Evolutionary conservation across 1,140 invertebrate genomes (phyloP).

Genomic region (Diachasma alloeum): DNA sequence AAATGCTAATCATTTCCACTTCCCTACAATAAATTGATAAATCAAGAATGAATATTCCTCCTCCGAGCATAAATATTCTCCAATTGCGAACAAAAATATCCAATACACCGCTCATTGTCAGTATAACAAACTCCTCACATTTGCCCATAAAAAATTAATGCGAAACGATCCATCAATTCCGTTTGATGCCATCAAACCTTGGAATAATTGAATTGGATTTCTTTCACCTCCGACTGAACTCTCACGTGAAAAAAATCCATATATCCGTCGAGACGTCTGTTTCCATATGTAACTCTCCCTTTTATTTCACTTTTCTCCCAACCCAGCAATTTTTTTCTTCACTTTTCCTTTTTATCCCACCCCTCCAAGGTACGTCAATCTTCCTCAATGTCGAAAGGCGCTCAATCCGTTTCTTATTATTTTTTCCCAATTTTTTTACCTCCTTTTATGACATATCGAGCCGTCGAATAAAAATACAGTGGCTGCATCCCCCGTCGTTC

Average conservation of each 20-base stretch:
- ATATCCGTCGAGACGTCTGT: neutral
- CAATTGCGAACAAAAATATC: too few relatives aligned
- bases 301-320: neutral
- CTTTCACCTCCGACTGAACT: neutral
- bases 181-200: too few relatives aligned
- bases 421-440: neutral
- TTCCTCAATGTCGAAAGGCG: constrained; percentile 2
- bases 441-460: constrained; percentile 29
- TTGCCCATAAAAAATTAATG: too few relatives aligned
- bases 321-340: neutral
- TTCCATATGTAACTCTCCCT: constrained; percentile 8
- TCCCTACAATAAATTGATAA: too few relatives aligned
- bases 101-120: too few relatives aligned
- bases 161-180: too few relatives aligned
- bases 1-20: too few relatives aligned
- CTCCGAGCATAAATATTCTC: too few relatives aligned
- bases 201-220: too few relatives aligned
- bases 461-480: constrained; percentile 42
- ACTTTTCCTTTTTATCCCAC: neutral
- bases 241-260: neutral
- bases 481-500: constrained; percentile 20
- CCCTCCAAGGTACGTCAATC: neutral
- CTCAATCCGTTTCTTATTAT: constrained; percentile 9
- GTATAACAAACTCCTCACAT: too few relatives aligned
- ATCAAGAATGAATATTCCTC: too few relatives aligned